Percentiles rank a stretch among this genome's conserved stretches.
These are phyloP conservation scores for Morpho deidamia DNA, from an alignment of 2,888 invertebrate genomes.

Conservation along the genomic window DNA sequence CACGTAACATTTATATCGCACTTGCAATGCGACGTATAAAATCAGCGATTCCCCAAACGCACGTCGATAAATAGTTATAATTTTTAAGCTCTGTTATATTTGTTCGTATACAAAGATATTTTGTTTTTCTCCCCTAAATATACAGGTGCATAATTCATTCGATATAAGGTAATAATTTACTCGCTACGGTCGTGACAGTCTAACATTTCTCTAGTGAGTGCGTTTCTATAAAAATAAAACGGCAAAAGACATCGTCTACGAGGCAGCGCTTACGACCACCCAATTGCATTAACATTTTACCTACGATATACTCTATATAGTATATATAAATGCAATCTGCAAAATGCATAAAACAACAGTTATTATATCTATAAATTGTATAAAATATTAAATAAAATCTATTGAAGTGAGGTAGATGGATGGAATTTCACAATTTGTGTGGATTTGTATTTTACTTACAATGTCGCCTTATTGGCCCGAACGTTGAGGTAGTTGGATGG, in stretches of 20 bases:
- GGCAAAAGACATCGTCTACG: slow-evolving; percentile 48
- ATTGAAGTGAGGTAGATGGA: slow-evolving; percentile 85
- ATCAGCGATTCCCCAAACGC: slow-evolving; percentile 44
- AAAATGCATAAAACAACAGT: slow-evolving; percentile 79
- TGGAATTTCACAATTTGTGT: slow-evolving; percentile 82
- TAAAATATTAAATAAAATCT: slow-evolving; percentile 80
- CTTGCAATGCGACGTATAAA: slow-evolving; percentile 21
- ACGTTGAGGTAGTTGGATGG: slow-evolving; percentile 80
- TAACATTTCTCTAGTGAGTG: slow-evolving; percentile 63
- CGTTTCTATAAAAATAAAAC: slow-evolving; percentile 50
- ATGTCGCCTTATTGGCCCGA: slow-evolving; percentile 74
- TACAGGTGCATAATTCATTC: slow-evolving; percentile 53
- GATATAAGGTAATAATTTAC: slow-evolving; percentile 41
- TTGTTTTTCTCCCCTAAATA: slow-evolving; percentile 37
- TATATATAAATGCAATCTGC: slow-evolving; percentile 77
- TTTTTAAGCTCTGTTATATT: slow-evolving; percentile 73
- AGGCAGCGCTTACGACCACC: slow-evolving; percentile 65
- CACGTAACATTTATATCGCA: slow-evolving; percentile 10
- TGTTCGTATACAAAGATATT: slow-evolving; percentile 75
- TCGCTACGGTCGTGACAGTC: slow-evolving; percentile 54
- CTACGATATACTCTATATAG: slow-evolving; percentile 76
- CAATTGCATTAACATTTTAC: slow-evolving; percentile 70
- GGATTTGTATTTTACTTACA: slow-evolving; percentile 64
- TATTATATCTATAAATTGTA: slow-evolving; percentile 78
- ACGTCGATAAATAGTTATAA: slow-evolving; percentile 51